A percentile compares a stretch with the other conserved stretches of the same genome.
Evolutionary conservation across 2,888 invertebrate species (phyloP).

Genomic region (Junonia oenone): DNA sequence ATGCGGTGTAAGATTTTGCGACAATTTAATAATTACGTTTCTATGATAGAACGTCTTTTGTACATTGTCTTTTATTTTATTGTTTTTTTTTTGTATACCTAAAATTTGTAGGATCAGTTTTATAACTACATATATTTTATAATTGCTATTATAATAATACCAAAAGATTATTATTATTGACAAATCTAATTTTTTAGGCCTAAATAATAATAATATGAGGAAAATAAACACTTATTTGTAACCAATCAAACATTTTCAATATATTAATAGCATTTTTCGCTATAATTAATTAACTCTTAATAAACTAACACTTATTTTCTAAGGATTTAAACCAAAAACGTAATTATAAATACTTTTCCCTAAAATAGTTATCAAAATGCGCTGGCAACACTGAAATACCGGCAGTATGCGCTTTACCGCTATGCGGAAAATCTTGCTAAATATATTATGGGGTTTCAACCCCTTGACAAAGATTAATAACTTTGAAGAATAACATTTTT

Average conservation of each 20-base stretch:
- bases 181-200: too few relatives aligned
- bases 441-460: conserved; percentile 18
- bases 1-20: not conserved
- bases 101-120: too few relatives aligned
- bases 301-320: not conserved
- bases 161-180: too few relatives aligned
- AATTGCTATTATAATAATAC: too few relatives aligned
- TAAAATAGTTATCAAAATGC: conserved; percentile 15
- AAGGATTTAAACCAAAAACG: not conserved
- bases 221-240: too few relatives aligned
- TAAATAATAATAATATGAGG: too few relatives aligned
- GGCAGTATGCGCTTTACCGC: conserved; percentile 57
- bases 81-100: too few relatives aligned
- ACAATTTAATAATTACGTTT: not conserved
- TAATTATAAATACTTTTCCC: conserved; percentile 10
- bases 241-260: too few relatives aligned
- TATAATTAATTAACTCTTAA: too few relatives aligned
- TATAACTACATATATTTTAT: too few relatives aligned
- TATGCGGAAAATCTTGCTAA: conserved; percentile 52
- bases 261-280: too few relatives aligned
- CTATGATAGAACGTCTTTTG: not conserved
- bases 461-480: conserved; percentile 4
- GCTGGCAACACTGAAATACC: conserved; percentile 45
- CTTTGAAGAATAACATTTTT: not conserved
- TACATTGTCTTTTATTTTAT: not conserved